These are phyloP conservation scores for Cheilosia pagana DNA, from an alignment of 2,888 invertebrate genomes.

Conservation along the genomic window DNA sequence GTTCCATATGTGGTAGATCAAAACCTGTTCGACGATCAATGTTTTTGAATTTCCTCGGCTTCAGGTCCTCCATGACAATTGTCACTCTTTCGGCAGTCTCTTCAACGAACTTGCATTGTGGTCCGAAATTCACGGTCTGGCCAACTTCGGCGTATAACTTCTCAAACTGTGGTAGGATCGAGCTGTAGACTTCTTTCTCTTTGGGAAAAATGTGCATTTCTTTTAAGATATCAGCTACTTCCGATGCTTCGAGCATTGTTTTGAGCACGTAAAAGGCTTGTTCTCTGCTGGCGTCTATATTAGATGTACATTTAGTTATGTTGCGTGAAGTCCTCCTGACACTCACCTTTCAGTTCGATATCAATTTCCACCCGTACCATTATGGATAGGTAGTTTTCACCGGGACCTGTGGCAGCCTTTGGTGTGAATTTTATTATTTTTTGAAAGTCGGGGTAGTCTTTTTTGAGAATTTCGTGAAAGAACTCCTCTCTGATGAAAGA, in stretches of 20 bases:
- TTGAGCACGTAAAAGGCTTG: slow-evolving; percentile 79
- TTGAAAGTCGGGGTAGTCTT: slow-evolving; percentile 76
- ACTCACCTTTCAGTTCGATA: slow-evolving; percentile 78
- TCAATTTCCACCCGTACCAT: slow-evolving; percentile 79
- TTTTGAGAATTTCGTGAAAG: slow-evolving; percentile 70
- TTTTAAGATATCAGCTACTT: background rate
- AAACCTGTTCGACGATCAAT: slow-evolving; percentile 75
- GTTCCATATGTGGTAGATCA: slow-evolving; percentile 80
- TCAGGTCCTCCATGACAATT: slow-evolving; percentile 76
- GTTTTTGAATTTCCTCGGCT: slow-evolving; percentile 55
- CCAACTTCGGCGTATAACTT: slow-evolving; percentile 78
- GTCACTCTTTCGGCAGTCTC: slow-evolving; percentile 15
- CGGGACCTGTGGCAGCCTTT: slow-evolving; percentile 79
- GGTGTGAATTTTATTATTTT: slow-evolving; percentile 76
- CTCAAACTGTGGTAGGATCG: slow-evolving; percentile 81
- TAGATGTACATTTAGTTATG: background rate
- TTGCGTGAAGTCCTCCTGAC: background rate
- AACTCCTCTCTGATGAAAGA: too few relatives aligned
- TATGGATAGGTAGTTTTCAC: slow-evolving; percentile 81
- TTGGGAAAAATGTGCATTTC: slow-evolving; percentile 77
- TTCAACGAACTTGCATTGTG: slow-evolving; percentile 65
- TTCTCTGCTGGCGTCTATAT: slow-evolving; percentile 76
- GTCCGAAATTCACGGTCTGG: slow-evolving; percentile 78
- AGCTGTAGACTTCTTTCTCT: slow-evolving; percentile 80
- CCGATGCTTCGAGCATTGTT: slow-evolving; percentile 66